Conservation (phyloP, 2,113 vertebrate genomes). For the Heterocephalus glaber region DNA sequence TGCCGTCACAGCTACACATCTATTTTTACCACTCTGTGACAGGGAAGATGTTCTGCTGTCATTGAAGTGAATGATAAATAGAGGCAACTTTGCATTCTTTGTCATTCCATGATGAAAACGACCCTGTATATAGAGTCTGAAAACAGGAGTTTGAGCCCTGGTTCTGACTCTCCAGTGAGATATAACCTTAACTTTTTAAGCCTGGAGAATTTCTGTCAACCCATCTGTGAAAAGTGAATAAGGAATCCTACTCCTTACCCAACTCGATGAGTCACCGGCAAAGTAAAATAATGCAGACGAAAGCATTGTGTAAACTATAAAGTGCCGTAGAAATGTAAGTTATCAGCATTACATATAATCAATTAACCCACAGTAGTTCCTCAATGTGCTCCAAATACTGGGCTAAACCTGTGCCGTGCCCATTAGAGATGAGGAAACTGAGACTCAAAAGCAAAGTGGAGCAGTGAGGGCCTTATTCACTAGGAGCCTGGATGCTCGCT, state of each 20-base stretch:
- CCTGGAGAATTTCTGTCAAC: neutral
- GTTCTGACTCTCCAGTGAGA: neutral
- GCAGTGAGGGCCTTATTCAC: neutral
- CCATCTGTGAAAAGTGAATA: neutral
- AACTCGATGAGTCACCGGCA: neutral
- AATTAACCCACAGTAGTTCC: neutral
- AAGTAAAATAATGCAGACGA: neutral
- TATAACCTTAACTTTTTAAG: neutral
- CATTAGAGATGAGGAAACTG: neutral
- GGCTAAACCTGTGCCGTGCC: neutral
- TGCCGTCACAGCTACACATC: neutral
- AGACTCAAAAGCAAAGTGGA: neutral
- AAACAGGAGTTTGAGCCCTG: neutral
- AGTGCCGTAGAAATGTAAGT: neutral
- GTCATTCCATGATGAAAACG: neutral
- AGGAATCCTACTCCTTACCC: neutral
- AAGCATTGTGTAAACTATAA: neutral
- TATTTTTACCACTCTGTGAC: conserved; percentile 72
- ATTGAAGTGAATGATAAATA: conserved; percentile 2
- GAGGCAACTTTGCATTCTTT: neutral
- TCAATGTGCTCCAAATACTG: neutral
- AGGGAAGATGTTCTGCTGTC: conserved; percentile 3
- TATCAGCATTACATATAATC: neutral
- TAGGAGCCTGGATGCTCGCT: neutral
- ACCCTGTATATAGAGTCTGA: neutral